Evolutionary conservation across 2,113 vertebrate species (phyloP).

Genomic region (Thermophis baileyi): DNA sequence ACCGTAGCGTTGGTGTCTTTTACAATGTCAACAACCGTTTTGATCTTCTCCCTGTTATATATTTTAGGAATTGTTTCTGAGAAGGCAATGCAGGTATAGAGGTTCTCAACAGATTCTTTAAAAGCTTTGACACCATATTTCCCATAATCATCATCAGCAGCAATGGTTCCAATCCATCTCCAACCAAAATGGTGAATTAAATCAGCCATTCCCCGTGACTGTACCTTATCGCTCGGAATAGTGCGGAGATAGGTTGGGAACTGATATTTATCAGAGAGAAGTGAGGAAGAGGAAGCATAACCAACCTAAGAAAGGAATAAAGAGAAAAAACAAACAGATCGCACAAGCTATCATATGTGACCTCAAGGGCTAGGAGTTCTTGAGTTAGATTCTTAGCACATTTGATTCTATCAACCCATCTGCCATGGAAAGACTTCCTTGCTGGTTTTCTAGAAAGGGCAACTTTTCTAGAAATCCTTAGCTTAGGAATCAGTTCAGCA

Average conservation of each 20-base stretch:
- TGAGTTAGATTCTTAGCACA: background rate
- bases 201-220: conserved; percentile 73
- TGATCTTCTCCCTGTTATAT: conserved; percentile 68
- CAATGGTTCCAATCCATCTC: conserved; percentile 82
- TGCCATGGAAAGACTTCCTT: background rate
- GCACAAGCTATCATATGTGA: background rate
- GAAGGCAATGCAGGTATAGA: conserved; percentile 80
- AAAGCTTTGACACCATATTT: conserved; percentile 84
- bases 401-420: background rate
- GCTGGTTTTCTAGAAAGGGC: background rate
- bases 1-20: conserved; percentile 75
- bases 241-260: conserved; percentile 80
- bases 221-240: conserved; percentile 74
- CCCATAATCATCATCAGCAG: conserved; percentile 81
- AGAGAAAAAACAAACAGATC: background rate
- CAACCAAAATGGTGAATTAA: conserved; percentile 80
- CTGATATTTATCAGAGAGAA: conserved; percentile 81
- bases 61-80: conserved; percentile 81
- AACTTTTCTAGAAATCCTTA: background rate
- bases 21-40: conserved; percentile 65
- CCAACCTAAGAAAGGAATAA: conserved; percentile 68
- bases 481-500: background rate
- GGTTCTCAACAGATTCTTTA: conserved; percentile 76
- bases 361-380: background rate
- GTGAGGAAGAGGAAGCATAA: conserved; percentile 75